Conservation (phyloP, 2,888 invertebrate genomes). For the Agrotis ipsilon region DNA sequence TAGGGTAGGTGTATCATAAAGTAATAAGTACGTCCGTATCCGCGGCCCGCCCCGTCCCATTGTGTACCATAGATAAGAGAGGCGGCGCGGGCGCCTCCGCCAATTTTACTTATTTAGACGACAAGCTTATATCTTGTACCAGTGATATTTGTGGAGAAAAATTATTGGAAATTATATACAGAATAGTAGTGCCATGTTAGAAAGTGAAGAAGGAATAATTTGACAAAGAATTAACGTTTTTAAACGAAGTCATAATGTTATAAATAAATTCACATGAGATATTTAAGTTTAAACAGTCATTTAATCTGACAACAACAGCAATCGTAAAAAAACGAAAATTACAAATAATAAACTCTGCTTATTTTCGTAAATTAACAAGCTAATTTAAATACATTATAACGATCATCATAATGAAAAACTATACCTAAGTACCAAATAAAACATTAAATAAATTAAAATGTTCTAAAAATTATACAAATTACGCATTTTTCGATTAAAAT, state of each 20-base stretch:
- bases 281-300: slow-evolving; percentile 7
- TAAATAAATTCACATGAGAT: not conserved
- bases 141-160: not conserved
- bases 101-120: slow-evolving; percentile 53
- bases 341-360: slow-evolving; percentile 47
- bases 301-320: slow-evolving; percentile 14
- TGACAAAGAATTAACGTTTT: not conserved
- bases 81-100: slow-evolving; percentile 41
- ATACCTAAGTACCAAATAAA: slow-evolving; percentile 57
- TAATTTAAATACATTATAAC: slow-evolving; percentile 55
- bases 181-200: no score
- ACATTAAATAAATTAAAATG: slow-evolving; percentile 65
- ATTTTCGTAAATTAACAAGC: slow-evolving; percentile 58
- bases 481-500: slow-evolving; percentile 66
- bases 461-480: slow-evolving; percentile 65
- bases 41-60: slow-evolving; percentile 58
- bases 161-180: slow-evolving; percentile 5
- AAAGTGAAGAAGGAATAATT: not conserved
- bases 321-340: slow-evolving; percentile 17
- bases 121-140: slow-evolving; percentile 32
- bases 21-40: slow-evolving; percentile 72
- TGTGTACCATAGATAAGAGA: slow-evolving; percentile 62
- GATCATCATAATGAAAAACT: slow-evolving; percentile 60
- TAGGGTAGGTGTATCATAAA: slow-evolving; percentile 62
- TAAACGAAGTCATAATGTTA: not conserved